These are phyloP conservation scores for Agrilus planipennis DNA, from an alignment of 1,140 invertebrate species.

Conservation along the genomic window DNA sequence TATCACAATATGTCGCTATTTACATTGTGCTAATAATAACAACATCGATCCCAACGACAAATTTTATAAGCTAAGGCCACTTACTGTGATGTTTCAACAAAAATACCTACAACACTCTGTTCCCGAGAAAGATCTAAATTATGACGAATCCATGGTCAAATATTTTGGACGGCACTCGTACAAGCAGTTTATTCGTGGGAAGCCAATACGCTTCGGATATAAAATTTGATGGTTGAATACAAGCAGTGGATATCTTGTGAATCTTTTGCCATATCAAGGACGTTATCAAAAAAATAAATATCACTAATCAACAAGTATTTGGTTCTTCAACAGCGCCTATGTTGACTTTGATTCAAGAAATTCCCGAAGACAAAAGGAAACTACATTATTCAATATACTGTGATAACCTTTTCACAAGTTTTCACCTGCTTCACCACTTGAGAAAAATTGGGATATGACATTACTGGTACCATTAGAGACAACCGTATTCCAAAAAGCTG, in stretches of 20 bases:
- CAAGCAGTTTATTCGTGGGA: constrained; percentile 22
- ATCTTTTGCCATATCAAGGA: constrained; percentile 10
- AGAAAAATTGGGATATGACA: constrained; percentile 12
- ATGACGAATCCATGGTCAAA: constrained; percentile 25
- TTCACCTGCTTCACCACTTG: constrained; percentile 14
- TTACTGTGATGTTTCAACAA: constrained; percentile 10
- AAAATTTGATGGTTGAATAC: constrained; percentile 16
- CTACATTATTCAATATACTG: constrained; percentile 10
- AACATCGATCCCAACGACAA: constrained; percentile 10
- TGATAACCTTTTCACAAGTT: constrained; percentile 22
- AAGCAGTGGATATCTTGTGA: constrained; percentile 8
- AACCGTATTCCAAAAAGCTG: constrained; percentile 16
- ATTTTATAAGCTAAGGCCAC: constrained; percentile 11
- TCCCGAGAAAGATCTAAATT: constrained; percentile 17
- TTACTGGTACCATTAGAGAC: constrained; percentile 20
- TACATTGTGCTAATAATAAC: constrained; percentile 22
- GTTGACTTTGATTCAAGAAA: constrained; percentile 16
- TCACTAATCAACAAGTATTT: constrained; percentile 16
- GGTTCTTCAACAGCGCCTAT: constrained; percentile 20
- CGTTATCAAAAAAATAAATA: constrained; percentile 4
- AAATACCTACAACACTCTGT: constrained; percentile 16
- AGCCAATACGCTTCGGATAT: constrained; percentile 18
- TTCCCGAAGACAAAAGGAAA: constrained; percentile 3
- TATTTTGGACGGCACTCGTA: constrained; percentile 19
- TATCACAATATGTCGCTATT: constrained; percentile 24